A percentile compares a stretch with the other conserved stretches of the same genome.
phyloP scores from a whole-genome alignment of 2,797 vertebrate genomes.

The Anas flavirostris region DNA sequence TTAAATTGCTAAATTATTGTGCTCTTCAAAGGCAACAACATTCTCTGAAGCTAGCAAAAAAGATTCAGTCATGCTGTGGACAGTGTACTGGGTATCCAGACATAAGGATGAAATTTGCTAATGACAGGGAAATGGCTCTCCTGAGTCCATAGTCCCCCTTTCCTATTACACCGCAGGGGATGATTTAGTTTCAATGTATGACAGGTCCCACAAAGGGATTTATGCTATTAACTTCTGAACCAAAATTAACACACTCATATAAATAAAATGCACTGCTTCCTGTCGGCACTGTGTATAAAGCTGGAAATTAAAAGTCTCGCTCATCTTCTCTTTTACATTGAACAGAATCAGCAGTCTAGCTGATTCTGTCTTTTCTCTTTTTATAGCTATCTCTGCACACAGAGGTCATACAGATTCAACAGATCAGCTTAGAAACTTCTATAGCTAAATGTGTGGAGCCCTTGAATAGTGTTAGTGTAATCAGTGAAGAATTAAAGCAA shows the following conservation, averaged over 20 bases:
- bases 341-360: background rate
- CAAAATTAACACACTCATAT: conserved; percentile 52
- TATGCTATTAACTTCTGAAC: conserved; percentile 51
- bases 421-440: background rate
- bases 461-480: background rate
- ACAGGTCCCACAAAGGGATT: conserved; percentile 35
- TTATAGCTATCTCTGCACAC: background rate
- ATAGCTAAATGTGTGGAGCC: background rate
- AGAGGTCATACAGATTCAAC: background rate
- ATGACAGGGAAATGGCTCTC: conserved; percentile 46
- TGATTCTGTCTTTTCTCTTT: background rate
- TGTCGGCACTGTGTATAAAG: background rate
- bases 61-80: background rate
- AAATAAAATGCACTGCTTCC: conserved; percentile 25
- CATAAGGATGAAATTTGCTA: conserved; percentile 63
- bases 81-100: background rate
- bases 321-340: background rate
- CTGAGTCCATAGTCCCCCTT: conserved; percentile 9
- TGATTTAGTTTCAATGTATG: conserved; percentile 18
- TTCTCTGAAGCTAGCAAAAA: conserved; percentile 17
- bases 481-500: background rate
- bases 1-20: background rate
- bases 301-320: background rate
- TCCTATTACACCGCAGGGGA: background rate
- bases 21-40: conserved; percentile 14